These are phyloP conservation scores for Telmatochromis sp. DNA, from an alignment of 2,113 vertebrate species.

Conservation along the genomic window DNA sequence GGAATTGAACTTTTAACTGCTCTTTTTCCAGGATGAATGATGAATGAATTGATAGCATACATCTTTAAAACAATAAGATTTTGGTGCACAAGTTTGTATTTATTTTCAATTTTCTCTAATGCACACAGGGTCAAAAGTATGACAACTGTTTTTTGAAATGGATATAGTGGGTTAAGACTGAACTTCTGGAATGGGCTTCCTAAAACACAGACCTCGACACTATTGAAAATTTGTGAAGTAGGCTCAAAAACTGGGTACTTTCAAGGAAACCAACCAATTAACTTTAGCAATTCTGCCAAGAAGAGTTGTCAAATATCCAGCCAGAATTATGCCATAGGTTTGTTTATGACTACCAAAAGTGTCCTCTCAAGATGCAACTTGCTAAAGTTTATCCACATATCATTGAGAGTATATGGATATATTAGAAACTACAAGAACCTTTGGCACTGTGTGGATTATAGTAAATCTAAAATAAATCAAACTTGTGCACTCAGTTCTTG, in stretches of 20 bases:
- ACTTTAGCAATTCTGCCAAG: background rate
- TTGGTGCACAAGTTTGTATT: background rate
- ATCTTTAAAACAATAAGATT: background rate
- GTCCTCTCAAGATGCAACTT: background rate
- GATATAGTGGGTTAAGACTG: background rate
- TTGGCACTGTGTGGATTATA: background rate
- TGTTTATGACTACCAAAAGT: background rate
- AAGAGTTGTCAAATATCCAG: background rate
- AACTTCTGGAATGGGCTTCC: background rate
- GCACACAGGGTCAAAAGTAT: background rate
- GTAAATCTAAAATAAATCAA: background rate
- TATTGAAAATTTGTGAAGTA: background rate
- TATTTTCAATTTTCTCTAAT: background rate
- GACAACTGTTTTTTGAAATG: fast-evolving
- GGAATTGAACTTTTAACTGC: background rate
- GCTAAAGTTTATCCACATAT: background rate
- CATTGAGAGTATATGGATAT: background rate
- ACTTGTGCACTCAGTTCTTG: background rate
- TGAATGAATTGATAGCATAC: background rate
- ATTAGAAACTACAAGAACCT: background rate
- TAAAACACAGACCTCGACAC: background rate
- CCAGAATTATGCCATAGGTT: background rate
- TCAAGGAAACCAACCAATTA: background rate
- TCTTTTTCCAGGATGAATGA: background rate
- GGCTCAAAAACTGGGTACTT: background rate